Base-by-base conservation (phyloP, 1,140 invertebrate species). In the Euglossa dilemma region DNA sequence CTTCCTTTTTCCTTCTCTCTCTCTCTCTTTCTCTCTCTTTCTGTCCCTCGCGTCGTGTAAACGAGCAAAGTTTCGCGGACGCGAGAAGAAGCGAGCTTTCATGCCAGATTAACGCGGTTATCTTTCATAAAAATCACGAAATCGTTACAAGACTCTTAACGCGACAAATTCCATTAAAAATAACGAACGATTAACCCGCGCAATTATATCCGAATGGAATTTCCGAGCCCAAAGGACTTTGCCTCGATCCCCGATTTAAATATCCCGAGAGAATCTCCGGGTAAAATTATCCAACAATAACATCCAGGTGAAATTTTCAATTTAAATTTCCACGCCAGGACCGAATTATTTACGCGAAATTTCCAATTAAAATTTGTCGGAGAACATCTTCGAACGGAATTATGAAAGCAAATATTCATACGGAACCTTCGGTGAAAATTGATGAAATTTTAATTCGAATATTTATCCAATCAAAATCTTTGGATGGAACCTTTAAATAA, bases 41-140 rank as follows among this genome's bases (percentile, higher is more conserved):
- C 67, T n/a, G n/a, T 9, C 6, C 8, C 25, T 16, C 50, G 20
- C 3, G n/a, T 14, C n/a, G 66, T 6, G 45, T 20, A 80, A 78
- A 71, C 45, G 78, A 61, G 57, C 7, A 23, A 54, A 25, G 69
- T 54, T 73, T 63, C 56, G 25, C 20, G 25, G 43, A 59, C 67
- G 36, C 9, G 45, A 23, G 6, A 8, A 47, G 28, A 71, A 28
- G 20, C 18, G 18, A 69, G n/a, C n/a, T 43, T 43, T 36, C 14
- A 36, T 47, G 6, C 28, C 16, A 23, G 69, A 78, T 78, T 80
- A 71, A 3, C 67, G 56, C 23, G 72, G 16, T 74, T 47, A 20
- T 54, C 73, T 36, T 12, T 14, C 20, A 20, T 18, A 11, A 28
- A 20, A 43, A 45, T 66, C n/a, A 14, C 2, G 18, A 36, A 45